Percentiles rank a stretch among this genome's conserved stretches.
Conservation (phyloP, 2,113 vertebrate genomes). For the Cyanoderma ruficeps region DNA sequence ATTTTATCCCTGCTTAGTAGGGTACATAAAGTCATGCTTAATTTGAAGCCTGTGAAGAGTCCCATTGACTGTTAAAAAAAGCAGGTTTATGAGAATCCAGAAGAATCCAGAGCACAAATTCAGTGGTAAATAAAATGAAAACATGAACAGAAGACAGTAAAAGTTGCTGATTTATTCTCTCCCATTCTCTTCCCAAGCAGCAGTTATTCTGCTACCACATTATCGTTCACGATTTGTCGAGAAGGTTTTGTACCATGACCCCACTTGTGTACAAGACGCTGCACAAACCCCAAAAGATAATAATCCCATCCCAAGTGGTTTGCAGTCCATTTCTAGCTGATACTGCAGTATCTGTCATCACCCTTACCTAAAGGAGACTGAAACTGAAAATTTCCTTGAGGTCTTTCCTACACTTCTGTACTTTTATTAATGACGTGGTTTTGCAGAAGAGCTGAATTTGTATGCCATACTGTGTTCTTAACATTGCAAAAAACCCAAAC, state of each 20-base stretch:
- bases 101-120: neutral
- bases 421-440: neutral
- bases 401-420: neutral
- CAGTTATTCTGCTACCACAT: neutral
- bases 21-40: neutral
- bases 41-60: neutral
- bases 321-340: neutral
- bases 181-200: neutral
- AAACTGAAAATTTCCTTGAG: neutral
- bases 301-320: neutral
- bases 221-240: neutral
- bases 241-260: neutral
- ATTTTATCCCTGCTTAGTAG: constrained; percentile 10
- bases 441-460: neutral
- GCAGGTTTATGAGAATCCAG: neutral
- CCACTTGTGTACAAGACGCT: neutral
- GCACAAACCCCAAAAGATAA: neutral
- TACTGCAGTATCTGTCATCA: neutral
- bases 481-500: constrained; percentile 15
- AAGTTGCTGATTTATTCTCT: neutral
- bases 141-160: neutral
- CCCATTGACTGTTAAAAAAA: neutral
- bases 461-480: neutral
- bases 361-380: neutral
- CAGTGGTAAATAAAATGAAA: neutral